A percentile compares a stretch with the other conserved stretches of the same genome.
phyloP scores from a whole-genome alignment of 2,888 invertebrate genomes.

The Odontocolon sp. region DNA sequence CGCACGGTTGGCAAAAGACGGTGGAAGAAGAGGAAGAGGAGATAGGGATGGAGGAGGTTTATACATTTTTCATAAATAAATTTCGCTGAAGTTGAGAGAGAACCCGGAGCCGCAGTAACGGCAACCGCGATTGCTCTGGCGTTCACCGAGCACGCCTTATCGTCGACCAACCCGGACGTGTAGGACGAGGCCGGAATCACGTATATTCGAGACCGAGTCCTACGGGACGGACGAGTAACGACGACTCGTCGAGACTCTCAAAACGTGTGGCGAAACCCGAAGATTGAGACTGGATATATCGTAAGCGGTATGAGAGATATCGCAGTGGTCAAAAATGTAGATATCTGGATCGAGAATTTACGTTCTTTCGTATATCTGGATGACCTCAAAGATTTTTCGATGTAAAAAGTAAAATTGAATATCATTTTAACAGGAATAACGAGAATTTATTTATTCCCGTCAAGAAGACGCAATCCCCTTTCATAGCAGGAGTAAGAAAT shows the following conservation, averaged over 20 bases:
- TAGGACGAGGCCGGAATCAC: not conserved
- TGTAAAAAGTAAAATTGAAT: too few relatives aligned
- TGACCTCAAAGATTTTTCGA: too few relatives aligned
- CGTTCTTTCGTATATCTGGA: too few relatives aligned
- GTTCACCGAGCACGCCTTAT: constrained; percentile 39
- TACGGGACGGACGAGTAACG: not conserved
- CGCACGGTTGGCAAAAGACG: too few relatives aligned
- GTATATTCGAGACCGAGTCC: constrained; percentile 35
- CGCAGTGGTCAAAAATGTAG: constrained; percentile 6
- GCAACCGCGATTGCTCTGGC: constrained; percentile 44
- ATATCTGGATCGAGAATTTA: too few relatives aligned
- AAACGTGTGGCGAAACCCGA: constrained; percentile 21
- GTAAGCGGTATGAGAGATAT: not conserved
- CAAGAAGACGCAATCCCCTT: not conserved
- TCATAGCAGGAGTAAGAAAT: not conserved
- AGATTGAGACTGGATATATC: not conserved
- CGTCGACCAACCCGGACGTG: constrained; percentile 20
- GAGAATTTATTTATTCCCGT: too few relatives aligned
- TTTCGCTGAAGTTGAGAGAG: constrained; percentile 56
- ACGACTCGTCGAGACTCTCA: constrained; percentile 27
- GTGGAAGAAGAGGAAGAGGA: not conserved
- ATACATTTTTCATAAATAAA: constrained; percentile 74
- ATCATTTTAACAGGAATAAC: too few relatives aligned
- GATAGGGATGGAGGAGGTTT: constrained; percentile 41
- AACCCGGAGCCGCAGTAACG: constrained; percentile 10